Percentiles rank a stretch among this genome's conserved stretches.
Evolutionary conservation across 2,888 invertebrate genomes (phyloP).

Genomic region (Lobophora halterata): DNA sequence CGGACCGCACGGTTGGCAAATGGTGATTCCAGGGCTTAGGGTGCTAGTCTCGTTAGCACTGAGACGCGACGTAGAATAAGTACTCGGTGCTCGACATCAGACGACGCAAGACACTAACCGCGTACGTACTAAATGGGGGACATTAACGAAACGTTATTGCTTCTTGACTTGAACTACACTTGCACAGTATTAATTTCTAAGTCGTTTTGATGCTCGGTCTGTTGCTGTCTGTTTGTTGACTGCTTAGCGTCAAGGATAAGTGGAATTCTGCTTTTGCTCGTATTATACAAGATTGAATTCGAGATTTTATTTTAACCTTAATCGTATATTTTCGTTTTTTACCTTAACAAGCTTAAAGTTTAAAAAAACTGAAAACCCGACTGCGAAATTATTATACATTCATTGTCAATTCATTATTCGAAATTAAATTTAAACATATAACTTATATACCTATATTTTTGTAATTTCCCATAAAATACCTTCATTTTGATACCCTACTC

Average conservation of each 20-base stretch:
- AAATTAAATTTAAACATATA: too few species aligned
- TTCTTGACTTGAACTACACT: conserved; percentile 67
- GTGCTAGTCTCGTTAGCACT: conserved; percentile 60
- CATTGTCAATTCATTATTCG: too few species aligned
- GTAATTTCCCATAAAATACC: too few species aligned
- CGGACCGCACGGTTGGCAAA: conserved; percentile 65
- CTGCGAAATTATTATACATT: too few species aligned
- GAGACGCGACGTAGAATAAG: conserved; percentile 55
- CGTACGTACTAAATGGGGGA: conserved; percentile 70
- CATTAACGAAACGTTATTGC: conserved; percentile 77
- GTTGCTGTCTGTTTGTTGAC: conserved; percentile 40
- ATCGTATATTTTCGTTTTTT: too few species aligned
- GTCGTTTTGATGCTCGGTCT: conserved; percentile 25
- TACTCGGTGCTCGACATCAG: conserved; percentile 53
- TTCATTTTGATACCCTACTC: too few species aligned
- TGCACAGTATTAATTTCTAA: conserved; percentile 70
- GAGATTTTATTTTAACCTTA: too few species aligned
- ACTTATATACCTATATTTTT: too few species aligned
- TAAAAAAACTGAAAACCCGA: too few species aligned
- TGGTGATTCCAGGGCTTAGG: conserved; percentile 67
- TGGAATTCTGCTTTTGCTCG: conserved; percentile 20
- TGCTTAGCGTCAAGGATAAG: conserved; percentile 55
- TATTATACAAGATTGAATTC: conserved; percentile 6
- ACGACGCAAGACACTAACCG: conserved; percentile 66
- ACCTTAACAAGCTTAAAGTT: too few species aligned